Evolutionary conservation across 2,888 invertebrate species (phyloP).

Genomic region (Noctuana brunneofusca): DNA sequence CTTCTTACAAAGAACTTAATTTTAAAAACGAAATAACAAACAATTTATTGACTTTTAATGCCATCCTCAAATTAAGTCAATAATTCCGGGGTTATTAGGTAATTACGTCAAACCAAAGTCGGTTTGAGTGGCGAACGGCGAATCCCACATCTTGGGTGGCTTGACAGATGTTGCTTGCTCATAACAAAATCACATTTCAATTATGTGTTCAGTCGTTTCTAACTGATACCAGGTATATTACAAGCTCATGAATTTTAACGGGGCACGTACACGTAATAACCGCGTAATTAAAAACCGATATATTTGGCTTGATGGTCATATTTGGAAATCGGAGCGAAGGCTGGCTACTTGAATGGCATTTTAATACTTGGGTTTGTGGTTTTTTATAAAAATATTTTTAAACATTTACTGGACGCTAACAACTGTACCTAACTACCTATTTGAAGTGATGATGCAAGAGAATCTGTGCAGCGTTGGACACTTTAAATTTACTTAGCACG

Average conservation of each 20-base stretch:
- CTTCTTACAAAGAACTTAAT: too few species aligned
- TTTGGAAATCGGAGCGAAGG: constrained; percentile 1
- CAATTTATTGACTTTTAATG: too few species aligned
- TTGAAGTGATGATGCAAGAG: neutral
- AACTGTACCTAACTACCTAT: neutral
- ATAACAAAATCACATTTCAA: constrained; percentile 63
- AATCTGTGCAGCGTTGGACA: too few species aligned
- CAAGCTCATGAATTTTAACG: constrained; percentile 65
- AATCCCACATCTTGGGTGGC: constrained; percentile 58
- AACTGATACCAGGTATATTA: constrained; percentile 53
- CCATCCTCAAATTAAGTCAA: neutral
- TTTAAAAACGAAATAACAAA: too few species aligned
- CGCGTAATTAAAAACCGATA: constrained; percentile 36
- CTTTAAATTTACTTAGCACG: too few species aligned
- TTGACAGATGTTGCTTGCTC: constrained; percentile 57
- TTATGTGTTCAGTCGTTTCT: constrained; percentile 59
- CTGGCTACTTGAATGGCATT: neutral
- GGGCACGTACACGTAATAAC: constrained; percentile 42
- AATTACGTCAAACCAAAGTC: constrained; percentile 19
- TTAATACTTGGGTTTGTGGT: neutral
- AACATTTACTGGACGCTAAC: neutral
- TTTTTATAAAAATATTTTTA: neutral
- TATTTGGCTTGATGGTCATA: constrained; percentile 20
- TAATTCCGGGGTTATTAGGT: constrained; percentile 12
- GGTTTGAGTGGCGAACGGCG: constrained; percentile 14